Evolutionary conservation across 2,888 invertebrate genomes (phyloP).

Genomic region (Lamproptera curius): DNA sequence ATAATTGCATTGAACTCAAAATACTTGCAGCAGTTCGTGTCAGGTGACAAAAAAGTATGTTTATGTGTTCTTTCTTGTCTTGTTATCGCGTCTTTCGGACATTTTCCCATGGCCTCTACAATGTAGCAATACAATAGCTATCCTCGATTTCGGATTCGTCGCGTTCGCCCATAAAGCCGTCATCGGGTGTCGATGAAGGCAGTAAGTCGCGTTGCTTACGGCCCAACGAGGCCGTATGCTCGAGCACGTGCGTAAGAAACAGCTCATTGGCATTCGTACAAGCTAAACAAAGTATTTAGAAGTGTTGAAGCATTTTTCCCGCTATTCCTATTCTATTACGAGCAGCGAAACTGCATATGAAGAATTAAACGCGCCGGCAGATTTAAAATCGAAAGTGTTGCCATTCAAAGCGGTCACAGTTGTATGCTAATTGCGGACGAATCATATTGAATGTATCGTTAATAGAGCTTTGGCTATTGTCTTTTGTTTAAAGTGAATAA

Average conservation of each 20-base stretch:
- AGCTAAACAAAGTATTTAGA: background rate
- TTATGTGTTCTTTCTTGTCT: too few species aligned
- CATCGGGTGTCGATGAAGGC: slow-evolving; percentile 12
- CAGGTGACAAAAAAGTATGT: too few species aligned
- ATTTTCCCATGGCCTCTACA: slow-evolving; percentile 1
- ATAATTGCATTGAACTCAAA: too few species aligned
- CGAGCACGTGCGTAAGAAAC: background rate
- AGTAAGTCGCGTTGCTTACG: slow-evolving; percentile 6
- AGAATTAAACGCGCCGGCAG: slow-evolving; percentile 2
- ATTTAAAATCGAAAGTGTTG: slow-evolving; percentile 14
- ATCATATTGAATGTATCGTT: background rate
- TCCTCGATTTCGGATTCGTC: slow-evolving; percentile 8
- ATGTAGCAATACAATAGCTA: background rate
- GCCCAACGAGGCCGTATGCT: slow-evolving; percentile 9
- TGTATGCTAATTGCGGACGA: slow-evolving; percentile 11
- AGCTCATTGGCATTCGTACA: slow-evolving; percentile 3
- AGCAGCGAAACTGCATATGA: background rate
- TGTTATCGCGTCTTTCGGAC: background rate
- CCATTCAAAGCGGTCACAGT: background rate
- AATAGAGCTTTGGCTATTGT: slow-evolving; percentile 1
- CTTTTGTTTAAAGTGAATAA: slow-evolving; percentile 6
- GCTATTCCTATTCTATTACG: slow-evolving; percentile 4
- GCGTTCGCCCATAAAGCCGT: slow-evolving; percentile 12
- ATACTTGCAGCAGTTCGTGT: too few species aligned
- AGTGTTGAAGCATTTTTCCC: background rate